Conservation (phyloP, 2,797 vertebrate species). For the Sibirionetta formosa region DNA sequence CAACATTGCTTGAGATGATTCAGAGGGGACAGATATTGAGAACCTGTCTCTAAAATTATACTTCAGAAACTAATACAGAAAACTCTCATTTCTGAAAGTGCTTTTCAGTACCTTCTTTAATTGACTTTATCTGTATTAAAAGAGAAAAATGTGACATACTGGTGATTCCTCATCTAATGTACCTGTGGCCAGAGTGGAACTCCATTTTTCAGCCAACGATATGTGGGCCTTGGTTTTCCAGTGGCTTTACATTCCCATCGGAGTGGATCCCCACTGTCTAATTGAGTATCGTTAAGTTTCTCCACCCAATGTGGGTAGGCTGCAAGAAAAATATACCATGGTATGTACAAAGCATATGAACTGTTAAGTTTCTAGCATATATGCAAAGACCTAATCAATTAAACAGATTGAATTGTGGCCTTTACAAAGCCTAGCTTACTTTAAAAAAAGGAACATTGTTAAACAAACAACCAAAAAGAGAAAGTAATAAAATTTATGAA, state of each 20-base stretch:
- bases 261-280: conserved; percentile 95
- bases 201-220: conserved; percentile 95
- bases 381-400: not conserved
- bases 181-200: conserved; percentile 85
- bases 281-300: conserved; percentile 93
- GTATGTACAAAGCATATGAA: not conserved
- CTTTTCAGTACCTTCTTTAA: not conserved
- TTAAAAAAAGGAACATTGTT: not conserved
- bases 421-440: not conserved
- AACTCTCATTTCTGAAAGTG: not conserved
- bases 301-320: conserved; percentile 94
- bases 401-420: not conserved
- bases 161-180: not conserved
- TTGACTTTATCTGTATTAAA: not conserved
- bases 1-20: not conserved
- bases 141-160: not conserved
- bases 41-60: not conserved
- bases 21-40: not conserved
- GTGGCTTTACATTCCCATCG: conserved; percentile 95
- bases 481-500: not conserved
- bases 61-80: not conserved
- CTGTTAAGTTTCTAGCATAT: not conserved
- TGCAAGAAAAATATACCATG: conserved; percentile 64
- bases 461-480: not conserved
- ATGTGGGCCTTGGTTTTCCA: conserved; percentile 92